Percentiles rank a stretch among this genome's conserved stretches.
Evolutionary conservation across 2,888 invertebrate genomes (phyloP).

Genomic region (Listrodromus nycthemerus): DNA sequence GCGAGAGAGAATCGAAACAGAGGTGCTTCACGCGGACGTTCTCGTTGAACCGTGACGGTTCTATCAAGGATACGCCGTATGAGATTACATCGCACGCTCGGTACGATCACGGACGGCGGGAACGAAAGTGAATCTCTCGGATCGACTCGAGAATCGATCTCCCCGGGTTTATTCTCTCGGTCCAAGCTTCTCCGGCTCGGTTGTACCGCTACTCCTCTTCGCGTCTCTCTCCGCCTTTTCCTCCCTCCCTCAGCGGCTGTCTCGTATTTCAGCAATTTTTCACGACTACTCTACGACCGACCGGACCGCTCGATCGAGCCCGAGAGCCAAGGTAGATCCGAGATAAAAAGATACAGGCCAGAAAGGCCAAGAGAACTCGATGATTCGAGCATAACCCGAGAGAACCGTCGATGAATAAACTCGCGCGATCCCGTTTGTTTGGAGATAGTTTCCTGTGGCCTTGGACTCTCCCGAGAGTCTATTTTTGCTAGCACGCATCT

Average conservation of each 20-base stretch:
- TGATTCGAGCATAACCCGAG: conserved; percentile 26
- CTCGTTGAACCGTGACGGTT: conserved; percentile 78
- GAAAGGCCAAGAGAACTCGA: conserved; percentile 67
- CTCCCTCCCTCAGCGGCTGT: neutral
- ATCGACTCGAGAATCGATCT: conserved; percentile 76
- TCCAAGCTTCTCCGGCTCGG: neutral
- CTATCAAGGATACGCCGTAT: conserved; percentile 77
- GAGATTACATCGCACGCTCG: conserved; percentile 75
- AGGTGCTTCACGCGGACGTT: conserved; percentile 58
- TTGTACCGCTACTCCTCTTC: conserved; percentile 1
- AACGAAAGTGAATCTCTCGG: conserved; percentile 78
- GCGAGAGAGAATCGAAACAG: conserved; percentile 11
- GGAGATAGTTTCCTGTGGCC: conserved; percentile 80
- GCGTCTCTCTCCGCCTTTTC: neutral
- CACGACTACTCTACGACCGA: conserved; percentile 18
- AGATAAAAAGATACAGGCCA: conserved; percentile 13
- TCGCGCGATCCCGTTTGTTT: conserved; percentile 72
- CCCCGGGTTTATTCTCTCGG: conserved; percentile 50
- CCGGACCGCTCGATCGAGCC: conserved; percentile 2
- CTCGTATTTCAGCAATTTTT: conserved; percentile 40
- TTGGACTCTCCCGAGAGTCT: conserved; percentile 70
- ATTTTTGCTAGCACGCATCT: conserved; percentile 70
- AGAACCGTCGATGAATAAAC: conserved; percentile 12
- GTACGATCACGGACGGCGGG: conserved; percentile 68
- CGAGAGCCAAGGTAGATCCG: conserved; percentile 4